These are phyloP conservation scores for Heliangelus exortis DNA, from an alignment of 2,797 vertebrate genomes.

Conservation along the genomic window DNA sequence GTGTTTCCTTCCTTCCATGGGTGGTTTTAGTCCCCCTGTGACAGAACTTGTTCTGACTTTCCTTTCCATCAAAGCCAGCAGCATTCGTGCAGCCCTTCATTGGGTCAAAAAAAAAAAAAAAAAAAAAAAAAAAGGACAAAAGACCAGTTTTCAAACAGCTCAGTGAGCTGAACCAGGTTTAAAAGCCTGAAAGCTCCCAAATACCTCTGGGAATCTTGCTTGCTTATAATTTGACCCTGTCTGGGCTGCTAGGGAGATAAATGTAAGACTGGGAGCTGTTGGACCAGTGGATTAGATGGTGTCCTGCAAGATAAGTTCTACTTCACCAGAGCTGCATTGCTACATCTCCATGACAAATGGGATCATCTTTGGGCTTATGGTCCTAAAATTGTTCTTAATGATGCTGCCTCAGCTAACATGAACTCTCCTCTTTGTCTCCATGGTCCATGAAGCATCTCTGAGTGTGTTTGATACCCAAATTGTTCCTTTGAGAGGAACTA, in stretches of 20 bases:
- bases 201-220: not conserved
- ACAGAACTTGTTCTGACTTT: not conserved
- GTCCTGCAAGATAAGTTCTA: not conserved
- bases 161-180: not conserved
- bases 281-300: not conserved
- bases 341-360: accelerated
- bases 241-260: not conserved
- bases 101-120: not conserved
- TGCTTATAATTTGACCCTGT: not conserved
- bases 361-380: not conserved
- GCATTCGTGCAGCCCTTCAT: not conserved
- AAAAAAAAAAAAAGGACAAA: no score
- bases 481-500: not conserved
- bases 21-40: not conserved
- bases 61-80: not conserved
- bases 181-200: not conserved
- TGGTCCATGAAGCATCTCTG: not conserved
- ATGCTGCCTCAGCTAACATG: not conserved
- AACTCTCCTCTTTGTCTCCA: not conserved
- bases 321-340: not conserved
- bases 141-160: not conserved
- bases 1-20: not conserved
- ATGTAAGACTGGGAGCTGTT: not conserved
- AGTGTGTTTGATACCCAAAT: not conserved
- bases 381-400: not conserved